Percentiles rank a stretch among this genome's conserved stretches.
phyloP scores from a whole-genome alignment of 2,797 vertebrate genomes.

The Eleutherodactylus coqui region DNA sequence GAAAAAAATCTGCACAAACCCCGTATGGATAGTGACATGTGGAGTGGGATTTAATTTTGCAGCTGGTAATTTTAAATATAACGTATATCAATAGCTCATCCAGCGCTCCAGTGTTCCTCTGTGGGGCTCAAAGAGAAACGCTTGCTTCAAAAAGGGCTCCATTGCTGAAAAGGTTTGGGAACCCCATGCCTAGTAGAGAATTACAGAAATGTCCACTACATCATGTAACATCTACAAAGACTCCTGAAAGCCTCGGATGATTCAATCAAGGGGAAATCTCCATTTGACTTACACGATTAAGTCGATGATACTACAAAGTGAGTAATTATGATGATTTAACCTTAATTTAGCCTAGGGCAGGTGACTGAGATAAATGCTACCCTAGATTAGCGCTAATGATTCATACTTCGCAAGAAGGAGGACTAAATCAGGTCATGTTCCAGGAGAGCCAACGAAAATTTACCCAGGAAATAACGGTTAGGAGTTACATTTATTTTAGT shows the following conservation, averaged over 20 bases:
- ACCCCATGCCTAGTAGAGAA: too few relatives aligned
- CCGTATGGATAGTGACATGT: too few relatives aligned
- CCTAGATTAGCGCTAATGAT: constrained; percentile 18
- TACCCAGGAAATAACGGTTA: background rate
- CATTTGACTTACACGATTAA: constrained; percentile 1
- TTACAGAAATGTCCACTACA: too few relatives aligned
- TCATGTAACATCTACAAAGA: background rate
- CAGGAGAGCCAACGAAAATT: background rate
- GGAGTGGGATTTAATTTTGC: too few relatives aligned
- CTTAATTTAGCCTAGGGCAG: constrained; percentile 18
- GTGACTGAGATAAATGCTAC: constrained; percentile 28
- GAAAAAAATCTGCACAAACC: too few relatives aligned
- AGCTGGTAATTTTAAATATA: too few relatives aligned
- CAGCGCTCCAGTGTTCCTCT: too few relatives aligned
- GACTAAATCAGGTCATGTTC: constrained; percentile 34
- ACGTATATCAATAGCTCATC: too few relatives aligned
- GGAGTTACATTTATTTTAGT: constrained; percentile 26
- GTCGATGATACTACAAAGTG: constrained; percentile 6
- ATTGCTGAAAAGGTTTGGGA: too few relatives aligned
- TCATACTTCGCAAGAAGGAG: constrained; percentile 20
- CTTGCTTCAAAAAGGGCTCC: too few relatives aligned
- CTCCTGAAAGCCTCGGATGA: background rate
- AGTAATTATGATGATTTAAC: constrained; percentile 44
- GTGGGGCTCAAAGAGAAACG: too few relatives aligned
- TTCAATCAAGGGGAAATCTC: constrained; percentile 26